phyloP scores from a whole-genome alignment of 2,797 vertebrate species.

The Tangara arthus region DNA sequence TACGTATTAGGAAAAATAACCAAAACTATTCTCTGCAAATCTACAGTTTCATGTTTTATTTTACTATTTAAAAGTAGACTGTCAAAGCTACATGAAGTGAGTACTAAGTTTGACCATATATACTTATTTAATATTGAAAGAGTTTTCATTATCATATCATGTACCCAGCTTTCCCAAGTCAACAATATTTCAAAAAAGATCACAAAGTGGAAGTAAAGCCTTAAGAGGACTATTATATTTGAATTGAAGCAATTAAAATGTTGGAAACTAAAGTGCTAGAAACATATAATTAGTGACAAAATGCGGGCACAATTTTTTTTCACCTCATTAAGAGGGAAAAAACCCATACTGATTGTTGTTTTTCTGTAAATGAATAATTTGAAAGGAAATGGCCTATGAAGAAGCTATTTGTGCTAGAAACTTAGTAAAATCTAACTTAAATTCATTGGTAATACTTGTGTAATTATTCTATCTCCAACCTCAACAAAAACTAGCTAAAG shows the following conservation, averaged over 20 bases:
- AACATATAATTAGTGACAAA: not conserved
- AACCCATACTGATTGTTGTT: not conserved
- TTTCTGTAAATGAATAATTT: not conserved
- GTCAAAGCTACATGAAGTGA: not conserved
- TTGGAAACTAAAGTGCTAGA: not conserved
- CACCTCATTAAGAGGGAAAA: not conserved
- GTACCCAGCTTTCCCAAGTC: not conserved
- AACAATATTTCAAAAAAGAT: not conserved
- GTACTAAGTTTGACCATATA: not conserved
- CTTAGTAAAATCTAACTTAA: not conserved
- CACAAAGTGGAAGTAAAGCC: not conserved
- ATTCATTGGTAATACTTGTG: accelerated
- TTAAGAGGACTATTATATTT: not conserved
- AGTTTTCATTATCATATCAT: not conserved
- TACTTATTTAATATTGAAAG: not conserved
- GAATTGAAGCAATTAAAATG: not conserved
- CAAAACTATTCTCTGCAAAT: not conserved
- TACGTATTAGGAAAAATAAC: not conserved
- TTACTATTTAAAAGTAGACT: not conserved
- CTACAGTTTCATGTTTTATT: not conserved
- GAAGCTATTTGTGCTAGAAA: not conserved
- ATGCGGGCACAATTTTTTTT: not conserved
- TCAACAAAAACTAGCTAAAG: not conserved
- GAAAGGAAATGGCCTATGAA: not conserved
- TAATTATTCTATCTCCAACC: not conserved